Conservation (phyloP, 2,888 invertebrate genomes). For the Scaptomyza caliginosa region DNA sequence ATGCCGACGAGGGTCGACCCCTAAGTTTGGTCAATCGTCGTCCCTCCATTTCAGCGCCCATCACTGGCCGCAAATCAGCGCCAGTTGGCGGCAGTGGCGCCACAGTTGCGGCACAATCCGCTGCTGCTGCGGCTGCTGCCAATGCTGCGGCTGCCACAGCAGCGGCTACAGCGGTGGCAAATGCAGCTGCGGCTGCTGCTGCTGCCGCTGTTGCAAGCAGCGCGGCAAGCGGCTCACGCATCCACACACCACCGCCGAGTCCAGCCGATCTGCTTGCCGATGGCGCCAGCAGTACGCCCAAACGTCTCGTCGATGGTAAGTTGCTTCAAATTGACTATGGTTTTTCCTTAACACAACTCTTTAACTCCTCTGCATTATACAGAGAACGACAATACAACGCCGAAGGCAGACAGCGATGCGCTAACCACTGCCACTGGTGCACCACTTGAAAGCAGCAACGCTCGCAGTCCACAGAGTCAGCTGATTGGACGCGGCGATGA, state of each 20-base stretch:
- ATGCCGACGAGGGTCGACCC: constrained; percentile 91
- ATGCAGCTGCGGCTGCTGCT: constrained; percentile 64
- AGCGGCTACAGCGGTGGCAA: constrained; percentile 44
- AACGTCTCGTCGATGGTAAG: constrained; percentile 87
- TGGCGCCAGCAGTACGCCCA: constrained; percentile 92
- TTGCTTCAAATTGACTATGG: not conserved
- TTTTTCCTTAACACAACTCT: not conserved
- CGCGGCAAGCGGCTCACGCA: constrained; percentile 85
- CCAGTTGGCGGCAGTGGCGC: constrained; percentile 27
- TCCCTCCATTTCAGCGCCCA: constrained; percentile 90
- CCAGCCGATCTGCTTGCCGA: constrained; percentile 91
- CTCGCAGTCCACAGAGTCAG: constrained; percentile 85
- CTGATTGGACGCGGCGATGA: constrained; percentile 30
- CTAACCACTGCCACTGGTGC: constrained; percentile 10
- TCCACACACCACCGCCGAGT: constrained; percentile 90
- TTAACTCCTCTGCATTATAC: too few species aligned
- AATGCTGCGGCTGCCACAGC: constrained; percentile 36
- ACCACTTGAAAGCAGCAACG: constrained; percentile 67
- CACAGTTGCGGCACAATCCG: constrained; percentile 9
- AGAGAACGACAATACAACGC: constrained; percentile 86
- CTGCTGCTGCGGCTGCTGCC: constrained; percentile 8
- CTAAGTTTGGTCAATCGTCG: constrained; percentile 89
- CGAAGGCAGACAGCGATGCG: constrained; percentile 84
- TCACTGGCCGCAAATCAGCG: constrained; percentile 83
- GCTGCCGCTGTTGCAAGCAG: constrained; percentile 50